phyloP scores from a whole-genome alignment of 2,888 invertebrate species.

The Nemotelus nigrinus region DNA sequence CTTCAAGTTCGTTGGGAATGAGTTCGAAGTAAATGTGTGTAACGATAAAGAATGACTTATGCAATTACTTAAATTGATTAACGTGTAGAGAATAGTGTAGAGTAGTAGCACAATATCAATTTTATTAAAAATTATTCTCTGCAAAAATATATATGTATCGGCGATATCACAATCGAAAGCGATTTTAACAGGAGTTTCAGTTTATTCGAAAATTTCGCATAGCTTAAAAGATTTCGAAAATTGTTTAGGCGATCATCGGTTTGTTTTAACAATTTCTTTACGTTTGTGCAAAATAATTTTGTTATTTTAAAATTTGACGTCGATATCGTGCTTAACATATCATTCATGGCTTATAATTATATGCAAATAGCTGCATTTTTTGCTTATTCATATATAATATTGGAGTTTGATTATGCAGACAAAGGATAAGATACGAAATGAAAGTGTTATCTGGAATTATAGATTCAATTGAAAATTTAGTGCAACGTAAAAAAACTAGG shows the following conservation, averaged over 20 bases:
- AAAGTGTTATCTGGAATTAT: no score
- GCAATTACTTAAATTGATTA: not conserved
- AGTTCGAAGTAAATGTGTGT: not conserved
- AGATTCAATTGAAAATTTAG: no score
- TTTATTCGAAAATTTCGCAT: not conserved
- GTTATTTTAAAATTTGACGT: not conserved
- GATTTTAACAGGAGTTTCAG: slow-evolving; percentile 19
- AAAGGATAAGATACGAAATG: no score
- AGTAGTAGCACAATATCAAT: not conserved
- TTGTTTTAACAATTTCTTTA: not conserved
- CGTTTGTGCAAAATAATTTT: not conserved
- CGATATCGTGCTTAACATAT: not conserved
- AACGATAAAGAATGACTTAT: not conserved
- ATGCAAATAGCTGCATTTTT: not conserved
- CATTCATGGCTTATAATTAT: not conserved
- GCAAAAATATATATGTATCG: slow-evolving; percentile 12
- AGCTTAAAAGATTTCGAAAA: not conserved
- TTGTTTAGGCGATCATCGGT: not conserved
- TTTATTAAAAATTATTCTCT: not conserved
- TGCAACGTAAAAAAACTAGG: no score
- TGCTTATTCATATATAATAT: no score
- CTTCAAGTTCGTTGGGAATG: not conserved
- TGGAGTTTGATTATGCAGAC: no score
- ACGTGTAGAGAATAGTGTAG: not conserved
- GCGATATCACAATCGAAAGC: slow-evolving; percentile 18